Conservation (phyloP, 2,888 invertebrate species). For the Kuschelorhynchus macadamiae region DNA sequence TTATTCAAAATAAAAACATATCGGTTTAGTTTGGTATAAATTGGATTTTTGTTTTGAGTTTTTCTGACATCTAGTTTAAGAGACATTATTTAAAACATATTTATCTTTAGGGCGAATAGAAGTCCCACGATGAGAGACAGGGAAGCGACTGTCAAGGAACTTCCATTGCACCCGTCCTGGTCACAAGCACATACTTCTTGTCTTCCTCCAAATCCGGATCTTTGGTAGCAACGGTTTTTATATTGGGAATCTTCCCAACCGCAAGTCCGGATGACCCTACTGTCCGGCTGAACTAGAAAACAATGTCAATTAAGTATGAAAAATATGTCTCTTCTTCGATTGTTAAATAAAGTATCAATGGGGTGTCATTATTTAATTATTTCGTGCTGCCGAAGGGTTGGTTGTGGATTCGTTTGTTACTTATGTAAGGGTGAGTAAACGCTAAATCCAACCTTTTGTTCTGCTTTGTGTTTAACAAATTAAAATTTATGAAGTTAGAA, state of each 20-base stretch:
- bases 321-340: too few relatives aligned
- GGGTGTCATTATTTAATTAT: too few relatives aligned
- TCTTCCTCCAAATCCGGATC: slow-evolving; percentile 91
- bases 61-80: neutral
- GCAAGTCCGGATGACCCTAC: slow-evolving; percentile 83
- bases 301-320: too few relatives aligned
- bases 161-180: slow-evolving; percentile 82
- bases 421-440: too few relatives aligned
- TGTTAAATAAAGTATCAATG: too few relatives aligned
- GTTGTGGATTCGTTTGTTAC: too few relatives aligned
- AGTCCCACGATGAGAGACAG: slow-evolving; percentile 54
- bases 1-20: neutral
- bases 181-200: slow-evolving; percentile 91
- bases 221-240: slow-evolving; percentile 84
- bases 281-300: slow-evolving; percentile 76
- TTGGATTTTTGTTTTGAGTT: neutral
- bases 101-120: slow-evolving; percentile 39
- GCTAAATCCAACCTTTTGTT: too few relatives aligned
- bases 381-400: too few relatives aligned
- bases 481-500: too few relatives aligned
- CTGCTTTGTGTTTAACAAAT: too few relatives aligned
- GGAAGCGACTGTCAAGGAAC: slow-evolving; percentile 59
- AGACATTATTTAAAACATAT: neutral
- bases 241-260: slow-evolving; percentile 83
- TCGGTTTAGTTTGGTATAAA: neutral